These are phyloP conservation scores for Congeria kusceri DNA, from an alignment of 2,888 invertebrate genomes.

Conservation along the genomic window DNA sequence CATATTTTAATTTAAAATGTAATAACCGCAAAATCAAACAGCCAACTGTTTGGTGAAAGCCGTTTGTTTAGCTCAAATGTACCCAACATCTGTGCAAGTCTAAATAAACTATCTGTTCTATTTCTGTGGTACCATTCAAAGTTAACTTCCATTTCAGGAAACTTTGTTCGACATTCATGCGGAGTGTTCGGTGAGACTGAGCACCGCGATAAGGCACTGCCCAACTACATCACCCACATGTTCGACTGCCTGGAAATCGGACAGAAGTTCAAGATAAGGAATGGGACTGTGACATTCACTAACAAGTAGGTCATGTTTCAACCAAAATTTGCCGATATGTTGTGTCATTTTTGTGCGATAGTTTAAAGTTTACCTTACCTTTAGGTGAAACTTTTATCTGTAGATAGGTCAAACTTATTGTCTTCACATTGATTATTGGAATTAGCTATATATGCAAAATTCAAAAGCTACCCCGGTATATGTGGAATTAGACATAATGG, in stretches of 20 bases:
- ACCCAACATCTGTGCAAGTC: too few species aligned
- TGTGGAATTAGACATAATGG: too few species aligned
- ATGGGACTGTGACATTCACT: constrained; percentile 46
- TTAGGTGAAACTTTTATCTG: background rate
- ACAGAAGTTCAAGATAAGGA: constrained; percentile 36
- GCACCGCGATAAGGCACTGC: constrained; percentile 25
- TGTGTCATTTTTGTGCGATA: background rate
- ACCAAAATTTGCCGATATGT: too few species aligned
- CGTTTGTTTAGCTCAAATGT: too few species aligned
- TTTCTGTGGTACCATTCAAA: too few species aligned
- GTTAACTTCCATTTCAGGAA: constrained; percentile 39
- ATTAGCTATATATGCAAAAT: too few species aligned
- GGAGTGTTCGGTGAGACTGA: constrained; percentile 45
- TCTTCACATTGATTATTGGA: too few species aligned
- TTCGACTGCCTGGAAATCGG: constrained; percentile 54
- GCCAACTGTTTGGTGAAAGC: too few species aligned
- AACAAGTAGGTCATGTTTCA: constrained; percentile 33
- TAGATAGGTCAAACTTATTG: background rate
- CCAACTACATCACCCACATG: constrained; percentile 49
- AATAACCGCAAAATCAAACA: too few species aligned
- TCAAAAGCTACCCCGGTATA: too few species aligned
- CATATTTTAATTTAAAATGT: too few species aligned
- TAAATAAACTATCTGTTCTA: too few species aligned
- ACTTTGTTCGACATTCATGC: constrained; percentile 55
- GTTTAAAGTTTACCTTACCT: background rate